Evolutionary conservation across 1,140 invertebrate genomes (phyloP).

Genomic region (Caerostris darwini): DNA sequence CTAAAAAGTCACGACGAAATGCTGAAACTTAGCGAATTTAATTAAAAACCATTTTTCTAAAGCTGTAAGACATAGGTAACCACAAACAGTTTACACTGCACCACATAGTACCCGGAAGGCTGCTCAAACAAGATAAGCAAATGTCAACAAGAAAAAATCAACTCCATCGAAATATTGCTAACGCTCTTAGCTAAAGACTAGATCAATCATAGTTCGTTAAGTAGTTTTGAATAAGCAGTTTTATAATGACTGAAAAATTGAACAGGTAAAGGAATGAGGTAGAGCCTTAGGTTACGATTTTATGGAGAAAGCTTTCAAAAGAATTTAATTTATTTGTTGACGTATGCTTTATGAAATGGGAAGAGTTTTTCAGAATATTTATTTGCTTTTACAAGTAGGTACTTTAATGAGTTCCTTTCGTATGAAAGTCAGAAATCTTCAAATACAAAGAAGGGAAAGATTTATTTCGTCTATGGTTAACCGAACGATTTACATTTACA

Average conservation of each 20-base stretch:
- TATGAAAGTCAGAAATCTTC: not conserved
- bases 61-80: constrained; percentile 41
- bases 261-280: constrained; percentile 39
- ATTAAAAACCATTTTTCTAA: constrained; percentile 70
- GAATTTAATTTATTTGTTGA: constrained; percentile 74
- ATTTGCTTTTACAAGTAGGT: constrained; percentile 59
- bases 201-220: constrained; percentile 70
- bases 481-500: not conserved
- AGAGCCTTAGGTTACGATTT: constrained; percentile 41
- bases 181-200: constrained; percentile 49
- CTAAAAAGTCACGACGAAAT: not conserved
- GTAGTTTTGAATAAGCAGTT: constrained; percentile 74
- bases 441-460: not conserved
- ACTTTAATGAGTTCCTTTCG: constrained; percentile 46
- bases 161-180: constrained; percentile 62
- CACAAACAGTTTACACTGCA: constrained; percentile 62
- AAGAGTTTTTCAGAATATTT: constrained; percentile 53
- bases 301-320: constrained; percentile 52
- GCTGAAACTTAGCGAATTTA: constrained; percentile 53
- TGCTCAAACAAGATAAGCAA: constrained; percentile 72
- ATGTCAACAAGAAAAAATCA: constrained; percentile 25
- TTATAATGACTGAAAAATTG: constrained; percentile 74
- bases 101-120: not conserved
- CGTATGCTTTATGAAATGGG: constrained; percentile 42
- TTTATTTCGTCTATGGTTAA: constrained; percentile 12